phyloP scores from a whole-genome alignment of 2,797 vertebrate genomes.

The Molothrus ater region DNA sequence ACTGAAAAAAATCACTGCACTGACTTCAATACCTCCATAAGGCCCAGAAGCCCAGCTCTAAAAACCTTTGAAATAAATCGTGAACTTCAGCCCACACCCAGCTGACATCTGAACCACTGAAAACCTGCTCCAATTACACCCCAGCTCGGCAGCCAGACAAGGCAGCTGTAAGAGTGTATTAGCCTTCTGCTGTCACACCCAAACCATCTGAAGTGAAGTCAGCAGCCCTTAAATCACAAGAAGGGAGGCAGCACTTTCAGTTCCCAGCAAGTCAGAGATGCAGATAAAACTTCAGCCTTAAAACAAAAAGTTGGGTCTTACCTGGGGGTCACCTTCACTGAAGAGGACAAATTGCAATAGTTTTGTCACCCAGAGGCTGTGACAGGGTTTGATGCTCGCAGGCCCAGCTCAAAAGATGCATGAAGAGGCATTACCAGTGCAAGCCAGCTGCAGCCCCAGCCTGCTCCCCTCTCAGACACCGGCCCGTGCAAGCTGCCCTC shows the following conservation, averaged over 20 bases:
- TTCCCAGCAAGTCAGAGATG: background rate
- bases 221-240: constrained; percentile 1
- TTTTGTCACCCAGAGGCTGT: background rate
- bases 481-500: background rate
- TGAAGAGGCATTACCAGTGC: background rate
- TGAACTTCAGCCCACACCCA: constrained; percentile 45
- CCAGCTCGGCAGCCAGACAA: background rate
- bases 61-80: constrained; percentile 55
- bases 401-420: background rate
- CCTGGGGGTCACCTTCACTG: background rate
- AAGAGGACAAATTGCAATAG: background rate
- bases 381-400: background rate
- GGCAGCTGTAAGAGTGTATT: background rate
- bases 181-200: constrained; percentile 24
- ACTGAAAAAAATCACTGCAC: background rate
- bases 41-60: constrained; percentile 13
- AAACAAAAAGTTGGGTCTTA: background rate
- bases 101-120: constrained; percentile 49
- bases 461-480: background rate
- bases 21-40: constrained; percentile 53
- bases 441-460: background rate
- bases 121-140: constrained; percentile 32
- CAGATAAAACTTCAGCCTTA: background rate
- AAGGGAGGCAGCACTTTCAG: background rate
- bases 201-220: constrained; percentile 5